A percentile compares a stretch with the other conserved stretches of the same genome.
Evolutionary conservation across 53 echinoderm and acorn worm genomes (phyloP).

Genomic region (Patiria pectinifera): DNA sequence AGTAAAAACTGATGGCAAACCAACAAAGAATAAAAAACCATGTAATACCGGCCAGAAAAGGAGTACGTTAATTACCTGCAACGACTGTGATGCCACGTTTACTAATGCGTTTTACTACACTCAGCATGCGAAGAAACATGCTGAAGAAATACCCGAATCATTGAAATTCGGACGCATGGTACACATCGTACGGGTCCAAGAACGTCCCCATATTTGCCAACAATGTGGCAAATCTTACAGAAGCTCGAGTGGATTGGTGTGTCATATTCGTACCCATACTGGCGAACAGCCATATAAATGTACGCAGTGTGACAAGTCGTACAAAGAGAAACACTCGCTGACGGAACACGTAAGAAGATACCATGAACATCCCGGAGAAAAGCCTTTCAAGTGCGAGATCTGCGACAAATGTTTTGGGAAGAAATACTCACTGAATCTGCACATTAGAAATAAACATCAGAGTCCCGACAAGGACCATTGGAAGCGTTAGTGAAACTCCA

Average conservation of each 20-base stretch:
- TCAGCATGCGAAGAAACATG: too few relatives aligned
- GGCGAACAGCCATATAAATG: constrained; percentile 29
- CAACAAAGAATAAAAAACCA: too few relatives aligned
- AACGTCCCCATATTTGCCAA: constrained; percentile 8
- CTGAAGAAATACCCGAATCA: too few relatives aligned
- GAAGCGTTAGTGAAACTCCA: too few relatives aligned
- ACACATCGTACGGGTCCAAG: neutral
- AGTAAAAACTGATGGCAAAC: too few relatives aligned
- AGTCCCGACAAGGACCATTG: neutral
- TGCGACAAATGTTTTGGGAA: neutral
- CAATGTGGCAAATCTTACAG: constrained; percentile 1
- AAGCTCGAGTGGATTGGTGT: neutral
- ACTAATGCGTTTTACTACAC: too few relatives aligned
- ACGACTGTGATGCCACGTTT: too few relatives aligned
- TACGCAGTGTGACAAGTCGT: constrained; percentile 7
- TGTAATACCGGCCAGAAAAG: too few relatives aligned
- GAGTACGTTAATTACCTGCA: too few relatives aligned
- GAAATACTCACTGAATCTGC: too few relatives aligned
- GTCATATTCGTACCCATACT: constrained; percentile 1
- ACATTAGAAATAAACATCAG: neutral
- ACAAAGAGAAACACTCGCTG: neutral
- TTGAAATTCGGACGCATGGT: too few relatives aligned
- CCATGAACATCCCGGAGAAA: neutral
- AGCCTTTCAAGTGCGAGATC: neutral
- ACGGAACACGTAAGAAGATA: neutral